These are phyloP conservation scores for Syngnathus acus DNA, from an alignment of 2,797 vertebrate genomes.

Conservation along the genomic window DNA sequence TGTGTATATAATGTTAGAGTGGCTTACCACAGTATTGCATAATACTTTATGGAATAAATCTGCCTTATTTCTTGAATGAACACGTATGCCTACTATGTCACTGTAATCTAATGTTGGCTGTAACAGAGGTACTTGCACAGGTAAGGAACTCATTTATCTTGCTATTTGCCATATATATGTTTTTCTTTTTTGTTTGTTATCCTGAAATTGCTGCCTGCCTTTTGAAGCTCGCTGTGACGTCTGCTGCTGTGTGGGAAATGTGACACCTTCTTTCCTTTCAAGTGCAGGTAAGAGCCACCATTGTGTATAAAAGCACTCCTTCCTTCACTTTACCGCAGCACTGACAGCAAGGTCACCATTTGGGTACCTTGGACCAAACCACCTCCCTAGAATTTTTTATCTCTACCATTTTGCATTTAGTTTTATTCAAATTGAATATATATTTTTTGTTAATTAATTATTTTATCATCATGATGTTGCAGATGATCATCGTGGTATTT, in stretches of 20 bases:
- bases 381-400: not conserved
- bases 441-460: not conserved
- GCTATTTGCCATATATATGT: not conserved
- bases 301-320: slow-evolving; percentile 47
- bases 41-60: too few relatives aligned
- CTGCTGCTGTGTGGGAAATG: slow-evolving; percentile 59
- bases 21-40: too few relatives aligned
- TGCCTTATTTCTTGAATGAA: too few relatives aligned
- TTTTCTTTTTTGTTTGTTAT: not conserved
- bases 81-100: too few relatives aligned
- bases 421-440: slow-evolving; percentile 2
- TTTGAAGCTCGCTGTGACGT: slow-evolving; percentile 52
- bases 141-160: not conserved
- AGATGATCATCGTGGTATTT: slow-evolving; percentile 28
- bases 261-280: slow-evolving; percentile 52
- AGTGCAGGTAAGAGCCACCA: slow-evolving; percentile 38
- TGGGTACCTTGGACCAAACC: slow-evolving; percentile 63
- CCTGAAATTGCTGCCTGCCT: slow-evolving; percentile 13
- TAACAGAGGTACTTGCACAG: too few relatives aligned
- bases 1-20: too few relatives aligned
- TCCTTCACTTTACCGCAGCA: slow-evolving; percentile 13
- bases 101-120: too few relatives aligned
- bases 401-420: not conserved
- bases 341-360: slow-evolving; percentile 70
- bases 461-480: slow-evolving; percentile 41